A percentile compares a stretch with the other conserved stretches of the same genome.
Evolutionary conservation across 1,140 invertebrate genomes (phyloP).

Genomic region (Magallana angulata): DNA sequence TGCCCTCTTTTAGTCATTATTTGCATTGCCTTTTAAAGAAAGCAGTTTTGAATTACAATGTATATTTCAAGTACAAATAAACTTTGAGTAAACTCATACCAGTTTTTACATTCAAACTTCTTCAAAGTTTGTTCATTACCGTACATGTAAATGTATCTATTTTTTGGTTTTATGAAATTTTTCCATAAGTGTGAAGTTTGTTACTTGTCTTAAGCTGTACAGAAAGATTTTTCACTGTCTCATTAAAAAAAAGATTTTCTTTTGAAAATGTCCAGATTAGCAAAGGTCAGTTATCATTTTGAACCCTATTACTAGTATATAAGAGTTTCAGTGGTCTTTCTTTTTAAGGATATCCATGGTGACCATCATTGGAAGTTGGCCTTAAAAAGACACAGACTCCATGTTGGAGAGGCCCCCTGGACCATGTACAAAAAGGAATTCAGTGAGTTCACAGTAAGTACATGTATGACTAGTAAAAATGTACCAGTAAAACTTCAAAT

Average conservation of each 20-base stretch:
- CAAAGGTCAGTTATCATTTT: neutral
- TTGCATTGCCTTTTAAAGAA: too few relatives aligned
- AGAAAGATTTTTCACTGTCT: too few relatives aligned
- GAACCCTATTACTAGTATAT: neutral
- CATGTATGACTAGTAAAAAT: too few relatives aligned
- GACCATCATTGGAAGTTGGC: slow-evolving; percentile 76
- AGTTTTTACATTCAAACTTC: too few relatives aligned
- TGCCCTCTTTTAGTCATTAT: too few relatives aligned
- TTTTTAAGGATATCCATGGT: slow-evolving; percentile 60
- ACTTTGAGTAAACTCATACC: too few relatives aligned
- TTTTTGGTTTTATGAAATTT: neutral
- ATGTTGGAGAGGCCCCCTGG: slow-evolving; percentile 75
- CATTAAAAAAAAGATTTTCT: too few relatives aligned
- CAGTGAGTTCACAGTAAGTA: slow-evolving; percentile 68
- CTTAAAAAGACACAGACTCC: slow-evolving; percentile 69
- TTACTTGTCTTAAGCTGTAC: neutral
- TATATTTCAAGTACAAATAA: too few relatives aligned
- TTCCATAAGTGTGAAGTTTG: neutral
- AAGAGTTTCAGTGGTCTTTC: neutral
- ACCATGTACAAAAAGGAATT: slow-evolving; percentile 70
- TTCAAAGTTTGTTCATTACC: neutral
- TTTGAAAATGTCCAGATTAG: too few relatives aligned
- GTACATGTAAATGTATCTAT: neutral
- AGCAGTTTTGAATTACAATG: too few relatives aligned
- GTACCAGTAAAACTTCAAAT: too few relatives aligned